Percentiles rank a stretch among this genome's conserved stretches.
Evolutionary conservation across 2,888 invertebrate genomes (phyloP).

Genomic region (Drosophila acutilabella): DNA sequence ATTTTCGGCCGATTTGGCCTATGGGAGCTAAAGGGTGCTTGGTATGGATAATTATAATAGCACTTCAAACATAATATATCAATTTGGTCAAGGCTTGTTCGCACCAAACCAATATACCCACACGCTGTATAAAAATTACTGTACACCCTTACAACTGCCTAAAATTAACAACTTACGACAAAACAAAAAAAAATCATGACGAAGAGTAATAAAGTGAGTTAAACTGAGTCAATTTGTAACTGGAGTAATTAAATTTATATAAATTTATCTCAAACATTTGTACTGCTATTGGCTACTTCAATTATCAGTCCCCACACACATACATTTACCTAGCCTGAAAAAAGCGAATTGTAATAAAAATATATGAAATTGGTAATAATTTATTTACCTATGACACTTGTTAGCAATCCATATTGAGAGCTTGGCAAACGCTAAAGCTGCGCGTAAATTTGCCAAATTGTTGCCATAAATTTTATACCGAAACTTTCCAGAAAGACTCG

Average conservation of each 20-base stretch:
- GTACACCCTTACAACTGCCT: no score
- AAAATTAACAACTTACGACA: no score
- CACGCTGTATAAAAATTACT: no score
- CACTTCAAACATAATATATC: no score
- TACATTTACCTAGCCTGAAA: background rate
- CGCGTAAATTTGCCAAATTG: slow-evolving; percentile 72
- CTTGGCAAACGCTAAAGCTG: slow-evolving; percentile 26
- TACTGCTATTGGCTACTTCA: background rate
- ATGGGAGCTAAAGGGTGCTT: no score
- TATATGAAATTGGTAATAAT: slow-evolving; percentile 60
- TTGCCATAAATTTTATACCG: slow-evolving; percentile 60
- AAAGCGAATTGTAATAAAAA: slow-evolving; percentile 46
- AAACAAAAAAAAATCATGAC: no score
- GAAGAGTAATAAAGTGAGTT: no score
- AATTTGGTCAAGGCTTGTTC: no score
- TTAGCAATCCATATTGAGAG: slow-evolving; percentile 25
- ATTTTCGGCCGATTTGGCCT: no score
- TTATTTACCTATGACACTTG: slow-evolving; percentile 67
- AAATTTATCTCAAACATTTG: background rate
- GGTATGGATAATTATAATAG: no score
- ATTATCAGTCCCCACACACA: background rate
- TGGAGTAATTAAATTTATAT: background rate
- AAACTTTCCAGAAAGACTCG: slow-evolving; percentile 24
- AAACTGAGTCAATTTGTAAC: background rate
- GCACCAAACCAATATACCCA: no score